Percentiles rank a stretch among this genome's conserved stretches.
These are phyloP conservation scores for Cynopterus brachyotis DNA, from an alignment of 2,113 vertebrate genomes.

Conservation along the genomic window DNA sequence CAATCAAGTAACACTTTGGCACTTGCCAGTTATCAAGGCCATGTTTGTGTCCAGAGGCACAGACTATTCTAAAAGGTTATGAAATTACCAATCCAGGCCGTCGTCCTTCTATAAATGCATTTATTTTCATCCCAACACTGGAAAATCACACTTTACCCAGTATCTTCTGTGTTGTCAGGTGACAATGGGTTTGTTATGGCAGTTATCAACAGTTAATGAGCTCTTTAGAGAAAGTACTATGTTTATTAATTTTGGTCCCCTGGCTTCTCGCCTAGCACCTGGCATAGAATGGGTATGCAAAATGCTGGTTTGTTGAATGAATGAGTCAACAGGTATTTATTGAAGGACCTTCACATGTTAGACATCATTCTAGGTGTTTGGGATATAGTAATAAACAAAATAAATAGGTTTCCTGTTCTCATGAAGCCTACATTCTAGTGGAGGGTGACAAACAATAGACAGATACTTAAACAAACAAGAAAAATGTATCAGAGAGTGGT, in stretches of 20 bases:
- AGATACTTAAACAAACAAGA: neutral
- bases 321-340: too few species aligned
- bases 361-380: neutral
- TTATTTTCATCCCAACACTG: neutral
- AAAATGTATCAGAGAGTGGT: neutral
- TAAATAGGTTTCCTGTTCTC: neutral
- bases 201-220: neutral
- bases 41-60: neutral
- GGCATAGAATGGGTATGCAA: neutral
- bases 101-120: neutral
- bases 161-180: neutral
- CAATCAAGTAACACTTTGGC: neutral
- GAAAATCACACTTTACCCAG: neutral
- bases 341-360: fast-evolving
- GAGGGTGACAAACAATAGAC: neutral
- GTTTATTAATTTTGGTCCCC: neutral
- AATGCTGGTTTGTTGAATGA: neutral
- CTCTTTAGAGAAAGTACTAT: neutral
- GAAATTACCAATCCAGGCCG: neutral
- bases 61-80: neutral
- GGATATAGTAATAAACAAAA: neutral
- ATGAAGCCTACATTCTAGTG: neutral
- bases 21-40: neutral
- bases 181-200: neutral
- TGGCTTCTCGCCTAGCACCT: neutral